Evolutionary conservation across 2,797 vertebrate species (phyloP), one percentile per base, ranked within the genome.

Genomic region (Pelodytes ibericus): DNA sequence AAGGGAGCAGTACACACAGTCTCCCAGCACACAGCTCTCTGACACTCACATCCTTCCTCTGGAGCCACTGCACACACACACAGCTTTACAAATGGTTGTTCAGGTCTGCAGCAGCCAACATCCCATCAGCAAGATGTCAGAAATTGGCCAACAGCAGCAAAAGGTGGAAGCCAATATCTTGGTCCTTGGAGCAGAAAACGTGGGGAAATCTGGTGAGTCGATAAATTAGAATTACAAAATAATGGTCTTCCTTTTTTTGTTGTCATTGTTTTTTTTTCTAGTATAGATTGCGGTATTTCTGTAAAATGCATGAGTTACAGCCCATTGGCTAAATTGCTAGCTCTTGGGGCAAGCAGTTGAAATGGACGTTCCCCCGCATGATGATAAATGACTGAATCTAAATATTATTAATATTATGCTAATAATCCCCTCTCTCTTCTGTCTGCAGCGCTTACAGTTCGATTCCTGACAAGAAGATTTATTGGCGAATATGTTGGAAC

Each of bases 401-500:
- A 1, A 6, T 49, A 49, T 51, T 51, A 51, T 16, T 51, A 4
- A 10, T 51, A 10, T 51, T 20, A 1, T 49, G 15, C 47, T 4
- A 3, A 10, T 49, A 49, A 51, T 9, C 16, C 47, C 47, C 16
- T 36, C 33, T 11, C 33, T 36, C n/a, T 33, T 49, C 31, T 44
- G 6, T 80, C 86, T 81, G 4, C 86, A 96, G 95, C 95, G 7
- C 83, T 96, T 63, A 94, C 92, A 0, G 95, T 96, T 60, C 93
- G 95, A 26, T 94, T 96, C 71, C 83, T 96, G 47, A 96, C 95
- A 3, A 85, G 94, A n/a, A 91, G 94, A 75, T 96, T 96, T 82
- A 96, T 96, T 0, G 95, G 95, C 64, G 95, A 96, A 78, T 96
- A 96, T 0, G 94, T 95, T 79, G 91, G 95, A 72, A 94, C 94